A percentile compares a stretch with the other conserved stretches of the same genome.
phyloP scores from a whole-genome alignment of 2,888 invertebrate species.

The Cecidostiba fungosa region DNA sequence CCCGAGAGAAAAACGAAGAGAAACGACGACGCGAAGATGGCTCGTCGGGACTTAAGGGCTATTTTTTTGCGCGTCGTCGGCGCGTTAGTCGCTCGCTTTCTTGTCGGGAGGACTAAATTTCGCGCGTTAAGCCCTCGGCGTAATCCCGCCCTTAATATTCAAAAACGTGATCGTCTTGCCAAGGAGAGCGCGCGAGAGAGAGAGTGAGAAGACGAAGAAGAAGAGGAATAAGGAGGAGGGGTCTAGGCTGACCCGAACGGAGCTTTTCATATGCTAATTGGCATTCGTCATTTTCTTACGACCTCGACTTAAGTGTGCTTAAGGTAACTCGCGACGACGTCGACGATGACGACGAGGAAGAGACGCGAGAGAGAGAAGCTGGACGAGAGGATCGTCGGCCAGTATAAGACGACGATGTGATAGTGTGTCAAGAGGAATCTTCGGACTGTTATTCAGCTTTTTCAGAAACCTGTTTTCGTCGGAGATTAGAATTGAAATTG shows the following conservation, averaged over 20 bases:
- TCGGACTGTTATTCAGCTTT: neutral
- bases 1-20: slow-evolving; percentile 8
- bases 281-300: slow-evolving; percentile 80
- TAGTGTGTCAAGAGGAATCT: neutral
- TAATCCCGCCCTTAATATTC: slow-evolving; percentile 81
- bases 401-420: neutral
- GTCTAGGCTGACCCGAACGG: slow-evolving; percentile 65
- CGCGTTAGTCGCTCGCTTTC: slow-evolving; percentile 9
- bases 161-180: slow-evolving; percentile 80
- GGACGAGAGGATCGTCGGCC: neutral
- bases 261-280: slow-evolving; percentile 81
- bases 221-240: slow-evolving; percentile 56
- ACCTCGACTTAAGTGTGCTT: slow-evolving; percentile 78
- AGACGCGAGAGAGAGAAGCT: slow-evolving; percentile 30
- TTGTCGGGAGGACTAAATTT: slow-evolving; percentile 76
- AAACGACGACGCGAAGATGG: slow-evolving; percentile 35
- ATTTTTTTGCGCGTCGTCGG: slow-evolving; percentile 55
- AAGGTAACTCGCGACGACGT: slow-evolving; percentile 75
- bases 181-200: slow-evolving; percentile 69
- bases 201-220: slow-evolving; percentile 57
- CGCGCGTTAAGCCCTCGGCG: slow-evolving; percentile 79
- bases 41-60: slow-evolving; percentile 53
- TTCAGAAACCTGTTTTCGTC: neutral
- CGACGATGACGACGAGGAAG: slow-evolving; percentile 61
- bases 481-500: neutral